Base-by-base conservation (phyloP, 2,797 vertebrate genomes). In the Rhyacichthys aspro region DNA sequence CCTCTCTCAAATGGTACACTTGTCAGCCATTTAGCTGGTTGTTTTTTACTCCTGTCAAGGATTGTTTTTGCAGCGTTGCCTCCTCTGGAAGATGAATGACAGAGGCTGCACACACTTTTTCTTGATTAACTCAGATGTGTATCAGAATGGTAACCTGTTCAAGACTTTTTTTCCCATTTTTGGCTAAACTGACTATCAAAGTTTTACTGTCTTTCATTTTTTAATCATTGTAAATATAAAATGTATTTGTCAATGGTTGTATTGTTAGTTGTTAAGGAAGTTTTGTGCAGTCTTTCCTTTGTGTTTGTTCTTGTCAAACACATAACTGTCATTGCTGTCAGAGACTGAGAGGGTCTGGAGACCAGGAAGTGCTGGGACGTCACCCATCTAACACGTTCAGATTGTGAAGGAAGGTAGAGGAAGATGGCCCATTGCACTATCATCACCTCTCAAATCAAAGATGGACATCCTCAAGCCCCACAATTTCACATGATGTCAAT, bases 41-140 rank as follows among this genome's bases (percentile, higher is more conserved):
- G 46, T 65, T 59, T 65, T 55, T 32, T 9, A 18, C 54, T 42
- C 55, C 19, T 8, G 57, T 72, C 57, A 63, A 55, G 60, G 59
- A 82, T 74, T 69, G 43, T 78, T 82, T 74, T 76, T 59, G 46
- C 47, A 38, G 9, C 9, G 1, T 49, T 59, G 62, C 46, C 38
- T 38, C 63, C 15, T 12, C 34, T 1, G 0, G 19, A 63, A 67
- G 67, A 81, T 67, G 52, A 72, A 85, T 69, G 73, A 50, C 61
- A 54, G 57, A 5, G 0, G 50, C 53, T 68, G 47, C 54, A 55
- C 45, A 18, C 36, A 61, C 11, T 33, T 65, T 73, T 66, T 66
- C 61, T 54, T 9, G 16, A 11, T 66, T 70, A 37, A 63, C 44
- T 70, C 46, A 7, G 44, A 62, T 53, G 33, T 47, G 39, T 54